Conservation (phyloP, 1,140 invertebrate species). For the Drosophila yakuba region DNA sequence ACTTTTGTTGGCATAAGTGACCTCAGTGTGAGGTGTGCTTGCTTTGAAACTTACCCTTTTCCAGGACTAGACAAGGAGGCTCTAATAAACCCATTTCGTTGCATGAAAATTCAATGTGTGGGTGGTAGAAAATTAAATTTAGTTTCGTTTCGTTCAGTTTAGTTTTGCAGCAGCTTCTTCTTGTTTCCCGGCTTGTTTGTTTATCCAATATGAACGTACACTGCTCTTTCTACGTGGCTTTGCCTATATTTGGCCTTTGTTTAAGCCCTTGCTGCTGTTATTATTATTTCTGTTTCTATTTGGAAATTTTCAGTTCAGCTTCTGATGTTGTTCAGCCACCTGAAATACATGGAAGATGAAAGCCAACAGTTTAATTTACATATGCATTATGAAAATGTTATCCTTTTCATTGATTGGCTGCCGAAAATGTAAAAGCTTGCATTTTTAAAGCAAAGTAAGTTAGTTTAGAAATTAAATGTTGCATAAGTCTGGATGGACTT, state of each 20-base stretch:
- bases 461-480: constrained; percentile 19
- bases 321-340: constrained; percentile 42
- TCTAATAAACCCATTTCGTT: constrained; percentile 66
- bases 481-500: background rate
- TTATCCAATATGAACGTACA: constrained; percentile 36
- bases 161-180: constrained; percentile 41
- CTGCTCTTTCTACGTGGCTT: constrained; percentile 7
- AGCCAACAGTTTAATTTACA: constrained; percentile 51
- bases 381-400: constrained; percentile 45
- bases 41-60: constrained; percentile 55
- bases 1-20: background rate
- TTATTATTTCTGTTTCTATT: constrained; percentile 29
- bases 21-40: background rate
- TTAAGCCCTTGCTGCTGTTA: constrained; percentile 10
- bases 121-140: constrained; percentile 43
- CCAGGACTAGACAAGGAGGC: constrained; percentile 35
- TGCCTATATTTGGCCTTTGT: constrained; percentile 37
- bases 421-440: constrained; percentile 15
- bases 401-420: constrained; percentile 19
- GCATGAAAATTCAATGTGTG: constrained; percentile 47
- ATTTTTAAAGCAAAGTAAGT: constrained; percentile 17
- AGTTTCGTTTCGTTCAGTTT: constrained; percentile 38
- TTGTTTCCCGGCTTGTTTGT: constrained; percentile 29
- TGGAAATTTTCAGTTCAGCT: constrained; percentile 18
- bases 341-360: constrained; percentile 45